Percentiles rank a stretch among this genome's conserved stretches.
These are phyloP conservation scores for Microtus montanus DNA, from an alignment of 2,113 vertebrate species.

Conservation along the genomic window DNA sequence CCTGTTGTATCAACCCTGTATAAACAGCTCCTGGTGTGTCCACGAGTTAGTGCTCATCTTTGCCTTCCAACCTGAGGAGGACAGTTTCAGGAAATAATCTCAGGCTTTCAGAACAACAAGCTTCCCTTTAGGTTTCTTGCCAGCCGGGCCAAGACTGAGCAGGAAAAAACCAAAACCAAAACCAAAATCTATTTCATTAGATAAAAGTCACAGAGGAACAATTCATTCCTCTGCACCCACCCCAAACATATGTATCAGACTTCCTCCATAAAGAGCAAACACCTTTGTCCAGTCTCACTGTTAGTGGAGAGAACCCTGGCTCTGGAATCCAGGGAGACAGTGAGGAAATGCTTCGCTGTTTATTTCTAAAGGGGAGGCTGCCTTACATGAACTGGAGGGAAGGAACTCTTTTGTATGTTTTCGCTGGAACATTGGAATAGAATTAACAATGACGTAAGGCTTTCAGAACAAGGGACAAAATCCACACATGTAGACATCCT, in stretches of 20 bases:
- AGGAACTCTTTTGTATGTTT: not conserved
- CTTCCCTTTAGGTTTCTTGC: not conserved
- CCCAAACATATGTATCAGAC: not conserved
- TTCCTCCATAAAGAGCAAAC: not conserved
- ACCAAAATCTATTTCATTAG: not conserved
- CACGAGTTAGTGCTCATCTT: fast-evolving
- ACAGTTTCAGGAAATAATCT: not conserved
- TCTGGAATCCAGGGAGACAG: not conserved
- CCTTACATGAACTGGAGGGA: not conserved
- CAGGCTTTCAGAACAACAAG: not conserved
- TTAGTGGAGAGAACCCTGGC: not conserved
- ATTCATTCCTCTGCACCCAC: not conserved
- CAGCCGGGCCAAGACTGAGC: too few species aligned
- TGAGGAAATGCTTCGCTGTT: not conserved
- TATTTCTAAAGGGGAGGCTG: not conserved
- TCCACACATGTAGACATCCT: not conserved
- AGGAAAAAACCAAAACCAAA: not conserved
- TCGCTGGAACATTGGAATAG: not conserved
- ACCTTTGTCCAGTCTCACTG: constrained; percentile 7
- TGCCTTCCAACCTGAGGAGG: not conserved
- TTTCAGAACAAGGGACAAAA: not conserved
- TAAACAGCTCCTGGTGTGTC: not conserved
- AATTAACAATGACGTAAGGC: not conserved
- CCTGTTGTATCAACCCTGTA: not conserved
- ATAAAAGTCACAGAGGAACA: constrained; percentile 20